Evolutionary conservation across 2,888 invertebrate genomes (phyloP), one percentile per base, ranked within the genome.

Genomic region (Clunio marinus): DNA sequence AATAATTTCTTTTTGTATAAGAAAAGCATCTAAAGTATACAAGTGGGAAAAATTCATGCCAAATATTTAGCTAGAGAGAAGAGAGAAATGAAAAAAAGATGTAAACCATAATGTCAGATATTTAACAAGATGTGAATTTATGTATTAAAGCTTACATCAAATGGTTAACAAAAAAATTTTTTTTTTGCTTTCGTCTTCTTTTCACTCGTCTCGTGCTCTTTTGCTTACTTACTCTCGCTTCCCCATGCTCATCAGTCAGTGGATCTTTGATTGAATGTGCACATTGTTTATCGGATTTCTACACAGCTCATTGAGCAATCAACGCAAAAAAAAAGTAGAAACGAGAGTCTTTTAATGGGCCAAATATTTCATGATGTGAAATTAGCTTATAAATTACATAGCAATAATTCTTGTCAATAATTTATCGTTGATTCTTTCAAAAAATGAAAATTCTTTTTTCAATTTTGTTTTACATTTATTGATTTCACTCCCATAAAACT

Each of bases 61-160:
- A 41, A 41, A 41, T 10, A 41, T 10, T n/a, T 15, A 41, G 41
- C 10, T 10, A n/a, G 32, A 32, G 41, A 41, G 41, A 41, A 41
- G 41, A 41, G 41, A 41, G 41, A 41, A 41, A 13, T 15, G 41
- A 10, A 41, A 41, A 41, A n/a, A 41, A 10, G n/a, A 41, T 41
- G 41, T 41, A 41, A 41, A 41, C 41, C 41, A 15, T 41, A 41
- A 41, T 41, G 41, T 41, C n/a, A n/a, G n/a, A n/a, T 41, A 41
- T 41, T 41, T 41, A 41, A 41, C 15, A 41, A 5, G 41, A 41
- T n/a, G 41, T n/a, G n/a, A 41, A 41, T 41, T 41, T 41, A 41
- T 41, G 41, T 41, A 41, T 41, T 41, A n/a, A 41, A 41, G 41
- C 41, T 10, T n/a, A 32, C 10, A 32, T 32, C 32, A 32, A 32